Evolutionary conservation across 2,888 invertebrate genomes (phyloP), one percentile per base, ranked within the genome.

Genomic region (Eueremaeus valkanovi): DNA sequence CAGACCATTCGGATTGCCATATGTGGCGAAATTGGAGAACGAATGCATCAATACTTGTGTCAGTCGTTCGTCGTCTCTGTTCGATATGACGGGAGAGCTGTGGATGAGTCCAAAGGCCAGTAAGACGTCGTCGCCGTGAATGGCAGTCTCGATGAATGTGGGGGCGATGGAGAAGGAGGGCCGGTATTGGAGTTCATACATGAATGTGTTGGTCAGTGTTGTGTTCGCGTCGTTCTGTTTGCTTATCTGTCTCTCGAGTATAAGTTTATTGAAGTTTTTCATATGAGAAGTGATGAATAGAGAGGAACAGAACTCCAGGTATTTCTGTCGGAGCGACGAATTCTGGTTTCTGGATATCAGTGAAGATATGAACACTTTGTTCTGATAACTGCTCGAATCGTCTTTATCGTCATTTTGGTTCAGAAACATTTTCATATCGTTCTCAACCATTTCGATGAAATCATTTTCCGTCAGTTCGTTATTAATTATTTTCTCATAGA

Each of bases 141-240:
- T 76, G 21, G 79, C 78, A 18, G 73, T 40, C 27, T 73, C 72
- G 11, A 79, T 75, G 70, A 78, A 79, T n/a, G 51, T 13, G 2
- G 79, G 79, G 9, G 79, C 78, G 21, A 73, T 76, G 0, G 81
- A 81, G 63, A 78, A 78, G 1, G 78, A 77, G 0, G 81, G 80
- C 8, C 80, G 74, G 66, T 82, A 81, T n/a, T 77, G 74, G 42
- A 82, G 80, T 42, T 81, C 78, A 77, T 82, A 82, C 11, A 80
- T 78, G 76, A 74, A 81, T 3, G 81, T 79, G 13, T 66, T 63
- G 24, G 33, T 73, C 1, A 66, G 33, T 5, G 31, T 31, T 24
- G 40, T 72, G n/a, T n/a, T 76, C 27, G 42, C 42, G 24, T 68
- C 49, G 24, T 9, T 33, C 21, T 55, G 49, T 31, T 45, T 68